Evolutionary conservation across 2,888 invertebrate species (phyloP).

Genomic region (Athetis lepigone): DNA sequence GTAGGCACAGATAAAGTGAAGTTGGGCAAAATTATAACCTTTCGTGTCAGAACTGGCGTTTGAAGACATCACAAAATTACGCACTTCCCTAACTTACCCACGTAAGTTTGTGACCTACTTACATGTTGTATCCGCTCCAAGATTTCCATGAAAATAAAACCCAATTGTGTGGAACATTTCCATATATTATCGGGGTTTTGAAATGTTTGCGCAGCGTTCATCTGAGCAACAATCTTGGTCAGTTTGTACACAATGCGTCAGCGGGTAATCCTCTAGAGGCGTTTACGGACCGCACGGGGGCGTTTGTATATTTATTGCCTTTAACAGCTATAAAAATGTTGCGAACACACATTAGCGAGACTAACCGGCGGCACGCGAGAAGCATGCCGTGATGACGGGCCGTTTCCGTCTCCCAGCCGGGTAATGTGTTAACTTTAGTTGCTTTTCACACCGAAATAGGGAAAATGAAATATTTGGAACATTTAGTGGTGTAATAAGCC

Average conservation of each 20-base stretch:
- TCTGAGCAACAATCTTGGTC: conserved; percentile 62
- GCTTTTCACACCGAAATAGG: conserved; percentile 61
- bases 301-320: conserved; percentile 78
- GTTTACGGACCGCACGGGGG: conserved; percentile 52
- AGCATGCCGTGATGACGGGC: conserved; percentile 75
- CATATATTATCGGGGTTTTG: conserved; percentile 38
- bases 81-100: conserved; percentile 38
- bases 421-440: conserved; percentile 66
- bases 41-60: conserved; percentile 48
- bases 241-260: conserved; percentile 71
- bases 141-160: conserved; percentile 44
- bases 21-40: conserved; percentile 51
- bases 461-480: conserved; percentile 63
- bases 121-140: conserved; percentile 30
- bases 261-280: conserved; percentile 69
- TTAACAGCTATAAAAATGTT: conserved; percentile 83
- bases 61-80: conserved; percentile 48
- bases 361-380: conserved; percentile 80
- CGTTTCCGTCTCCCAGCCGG: conserved; percentile 57
- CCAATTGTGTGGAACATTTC: conserved; percentile 43
- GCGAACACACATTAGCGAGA: conserved; percentile 83
- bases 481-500: conserved; percentile 51
- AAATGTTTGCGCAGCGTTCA: conserved; percentile 32
- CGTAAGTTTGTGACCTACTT: conserved; percentile 47
- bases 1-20: conserved; percentile 42